Evolutionary conservation across 2,888 invertebrate genomes (phyloP).

Genomic region (Phlogophora meticulosa): DNA sequence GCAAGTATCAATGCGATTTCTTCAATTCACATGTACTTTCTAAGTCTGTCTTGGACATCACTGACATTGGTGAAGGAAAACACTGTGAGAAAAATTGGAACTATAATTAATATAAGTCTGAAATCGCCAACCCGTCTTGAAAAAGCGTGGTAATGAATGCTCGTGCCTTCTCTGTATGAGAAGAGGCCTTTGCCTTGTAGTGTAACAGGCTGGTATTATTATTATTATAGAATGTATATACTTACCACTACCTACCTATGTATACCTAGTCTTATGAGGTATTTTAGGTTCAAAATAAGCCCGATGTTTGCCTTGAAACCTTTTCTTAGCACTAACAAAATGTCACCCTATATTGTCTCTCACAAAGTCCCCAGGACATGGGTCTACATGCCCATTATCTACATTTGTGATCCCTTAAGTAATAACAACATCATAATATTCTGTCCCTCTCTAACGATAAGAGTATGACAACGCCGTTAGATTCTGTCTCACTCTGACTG

Average conservation of each 20-base stretch:
- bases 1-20: too few relatives aligned
- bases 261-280: too few relatives aligned
- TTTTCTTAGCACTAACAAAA: neutral
- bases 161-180: too few relatives aligned
- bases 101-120: too few relatives aligned
- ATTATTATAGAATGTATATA: neutral
- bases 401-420: constrained; percentile 19
- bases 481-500: constrained; percentile 10
- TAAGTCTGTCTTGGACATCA: too few relatives aligned
- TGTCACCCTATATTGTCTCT: neutral
- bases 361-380: neutral
- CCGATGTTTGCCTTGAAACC: neutral
- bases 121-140: too few relatives aligned
- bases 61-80: too few relatives aligned
- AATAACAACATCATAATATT: constrained; percentile 19
- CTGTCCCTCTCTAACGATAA: neutral
- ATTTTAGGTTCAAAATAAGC: neutral
- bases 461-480: constrained; percentile 8
- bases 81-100: too few relatives aligned
- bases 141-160: too few relatives aligned
- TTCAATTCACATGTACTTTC: too few relatives aligned
- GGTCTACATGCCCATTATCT: constrained; percentile 9
- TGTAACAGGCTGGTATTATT: too few relatives aligned
- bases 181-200: too few relatives aligned
- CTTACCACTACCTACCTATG: neutral